Evolutionary conservation across 2,888 invertebrate genomes (phyloP), one percentile per base, ranked within the genome.

Genomic region (Drosophila mimica): DNA sequence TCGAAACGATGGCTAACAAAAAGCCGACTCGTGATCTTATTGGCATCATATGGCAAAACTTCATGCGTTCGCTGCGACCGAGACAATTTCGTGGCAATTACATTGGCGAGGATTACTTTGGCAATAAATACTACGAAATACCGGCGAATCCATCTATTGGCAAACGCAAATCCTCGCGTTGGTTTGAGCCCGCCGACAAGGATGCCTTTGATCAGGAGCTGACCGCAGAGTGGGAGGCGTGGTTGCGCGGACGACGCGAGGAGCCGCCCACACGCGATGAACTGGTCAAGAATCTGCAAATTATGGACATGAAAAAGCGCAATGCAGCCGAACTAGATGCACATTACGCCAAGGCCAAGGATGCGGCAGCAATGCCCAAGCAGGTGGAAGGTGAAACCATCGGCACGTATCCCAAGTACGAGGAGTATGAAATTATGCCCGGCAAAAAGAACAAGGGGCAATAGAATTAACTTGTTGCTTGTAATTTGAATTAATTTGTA

Each of bases 151-250:
- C 95, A 0, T 94, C 95, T 58, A 89, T 93, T 56, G 96, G 96
- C 0, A 96, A 95, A 91, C 94, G 95, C 54, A 95, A 94, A 77
- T 91, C 95, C 0, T 94, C 94, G 1, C 93, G 97, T 58, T 97
- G 96, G 95, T 97, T 96, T 93, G 95, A 95, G 74, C 96, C 97
- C 0, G 92, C 94, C 0, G 93, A 94, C 52, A 94, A 95, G 25
- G 92, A 93, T 4, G 92, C 94, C 31, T 96, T 96, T 83, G 94
- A 96, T 76, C 95, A 96, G 89, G 96, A 97, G 87, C 91, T 97
- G 83, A 97, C 98, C 0, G 95, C 96, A 0, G 98, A 98, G 93
- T 98, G 98, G 98, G 97, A 97, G 91, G 94, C 97, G 9, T 98
- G 98, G 98, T 93, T 98, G 54, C 94, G 98, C 79, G 94, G 95